These are phyloP conservation scores for Spinus pinus DNA, from an alignment of 2,797 vertebrate genomes.

Conservation along the genomic window DNA sequence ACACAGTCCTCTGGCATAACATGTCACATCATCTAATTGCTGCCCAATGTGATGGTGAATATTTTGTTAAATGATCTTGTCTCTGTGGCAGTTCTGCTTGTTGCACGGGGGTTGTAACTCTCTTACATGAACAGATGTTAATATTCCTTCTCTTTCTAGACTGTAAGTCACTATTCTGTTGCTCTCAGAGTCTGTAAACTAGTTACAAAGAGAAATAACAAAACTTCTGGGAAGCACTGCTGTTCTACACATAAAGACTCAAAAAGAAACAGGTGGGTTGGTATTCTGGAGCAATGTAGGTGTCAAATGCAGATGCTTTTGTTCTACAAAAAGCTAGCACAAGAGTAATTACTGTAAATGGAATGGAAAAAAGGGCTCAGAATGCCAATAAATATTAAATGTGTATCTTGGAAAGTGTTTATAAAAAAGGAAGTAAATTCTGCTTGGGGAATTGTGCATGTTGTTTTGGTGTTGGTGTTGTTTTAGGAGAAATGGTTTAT, in stretches of 20 bases:
- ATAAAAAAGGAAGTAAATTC: background rate
- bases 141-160: background rate
- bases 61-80: background rate
- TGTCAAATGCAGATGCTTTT: conserved; percentile 6
- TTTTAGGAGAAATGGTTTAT: background rate
- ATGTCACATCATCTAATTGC: background rate
- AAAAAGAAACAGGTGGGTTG: background rate
- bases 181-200: background rate
- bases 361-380: background rate
- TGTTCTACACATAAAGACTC: background rate
- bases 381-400: background rate
- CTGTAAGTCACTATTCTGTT: background rate
- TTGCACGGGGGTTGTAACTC: background rate
- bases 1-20: background rate
- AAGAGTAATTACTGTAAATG: background rate
- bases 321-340: background rate
- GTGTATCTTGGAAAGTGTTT: background rate
- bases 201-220: background rate
- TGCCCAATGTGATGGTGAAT: background rate
- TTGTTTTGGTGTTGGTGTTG: background rate
- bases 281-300: background rate
- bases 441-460: background rate
- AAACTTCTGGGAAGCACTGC: background rate
- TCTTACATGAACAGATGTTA: background rate
- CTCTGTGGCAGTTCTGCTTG: background rate